Base-by-base conservation (phyloP, 1,140 invertebrate species). In the Planococcus citri region DNA sequence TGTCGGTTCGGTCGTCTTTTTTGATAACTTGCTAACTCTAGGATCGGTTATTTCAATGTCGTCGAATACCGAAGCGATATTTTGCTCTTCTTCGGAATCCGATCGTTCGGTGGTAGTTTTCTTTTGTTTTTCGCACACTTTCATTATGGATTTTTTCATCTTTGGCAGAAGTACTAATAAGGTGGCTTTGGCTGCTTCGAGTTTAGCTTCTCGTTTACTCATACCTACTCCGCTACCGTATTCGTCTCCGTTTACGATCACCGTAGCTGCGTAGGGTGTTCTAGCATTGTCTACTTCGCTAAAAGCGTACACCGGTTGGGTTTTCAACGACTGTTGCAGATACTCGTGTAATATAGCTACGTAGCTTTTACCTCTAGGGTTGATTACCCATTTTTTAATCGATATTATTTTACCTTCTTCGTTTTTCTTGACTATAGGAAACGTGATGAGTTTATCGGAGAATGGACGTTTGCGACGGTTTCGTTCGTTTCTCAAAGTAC, bases 261-360 rank as follows among this genome's bases (percentile, higher is more conserved):
- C 92, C 61, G 92, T 92, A 27, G 94, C 94, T 69, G 92, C 88
- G 80, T 97, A 97, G 0, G 95, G 95, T 0, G 88, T 93, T 10
- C 90, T 86, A 4, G 94, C 90, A 82, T 96, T 96, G 80, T 97
- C 93, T 88, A 68, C 22, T 83, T 97, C 93, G 77, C 90, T 90
- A 78, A 95, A 97, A 77, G 89, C 85, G 79, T 97, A 98, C 9
- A 87, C 88, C 2, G 94, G 94, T 75, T 97, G 93, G 70, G 93
- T 91, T 78, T 94, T 92, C 68, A 96, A 80, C 10, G 92, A 92
- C 77, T 95, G 91, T 74, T 96, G 93, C 27, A 96, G 91, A 81
- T 97, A 97, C 79, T 97, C 94, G 76, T 97, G 94, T 69, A 98
- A 83, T 77, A 97, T 96, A 76, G 94, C 96, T n/a, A 98, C 89